Conservation (phyloP, 2,113 vertebrate genomes). For the Benitochromis conjunctus region DNA sequence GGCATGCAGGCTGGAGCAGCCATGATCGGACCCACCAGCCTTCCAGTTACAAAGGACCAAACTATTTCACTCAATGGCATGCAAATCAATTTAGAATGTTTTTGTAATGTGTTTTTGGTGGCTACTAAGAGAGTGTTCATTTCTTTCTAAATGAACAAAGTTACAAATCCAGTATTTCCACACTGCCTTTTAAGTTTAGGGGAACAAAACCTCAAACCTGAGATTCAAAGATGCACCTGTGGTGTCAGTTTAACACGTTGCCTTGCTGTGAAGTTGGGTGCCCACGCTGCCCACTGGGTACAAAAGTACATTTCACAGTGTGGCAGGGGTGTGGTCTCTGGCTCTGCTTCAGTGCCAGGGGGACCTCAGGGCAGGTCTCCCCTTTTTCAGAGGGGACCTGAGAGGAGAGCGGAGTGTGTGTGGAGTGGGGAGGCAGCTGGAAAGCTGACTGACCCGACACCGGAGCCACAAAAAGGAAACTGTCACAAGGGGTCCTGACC, state of each 20-base stretch:
- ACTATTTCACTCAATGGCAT: not conserved
- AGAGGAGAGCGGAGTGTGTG: too few species aligned
- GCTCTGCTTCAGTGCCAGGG: too few species aligned
- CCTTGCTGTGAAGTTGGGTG: not conserved
- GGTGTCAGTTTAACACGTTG: not conserved
- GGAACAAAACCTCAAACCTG: not conserved
- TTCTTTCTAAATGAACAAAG: not conserved
- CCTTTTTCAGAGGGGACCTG: not conserved
- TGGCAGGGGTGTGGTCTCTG: not conserved
- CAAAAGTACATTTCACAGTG: not conserved
- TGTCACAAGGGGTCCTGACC: not conserved
- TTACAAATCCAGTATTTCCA: too few species aligned
- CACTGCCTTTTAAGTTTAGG: not conserved
- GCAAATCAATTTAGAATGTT: not conserved
- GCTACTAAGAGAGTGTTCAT: not conserved
- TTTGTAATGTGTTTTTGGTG: not conserved
- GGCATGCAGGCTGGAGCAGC: too few species aligned
- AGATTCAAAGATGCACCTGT: not conserved
- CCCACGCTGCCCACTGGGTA: not conserved
- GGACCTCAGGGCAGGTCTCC: not conserved
- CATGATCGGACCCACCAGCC: too few species aligned
- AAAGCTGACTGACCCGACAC: not conserved
- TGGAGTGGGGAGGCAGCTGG: not conserved
- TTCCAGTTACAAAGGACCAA: not conserved
- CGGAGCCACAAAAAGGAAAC: too few species aligned